Percentiles rank a stretch among this genome's conserved stretches.
Evolutionary conservation across 1,140 invertebrate genomes (phyloP).

Genomic region (Caenorhabditis inopinata): DNA sequence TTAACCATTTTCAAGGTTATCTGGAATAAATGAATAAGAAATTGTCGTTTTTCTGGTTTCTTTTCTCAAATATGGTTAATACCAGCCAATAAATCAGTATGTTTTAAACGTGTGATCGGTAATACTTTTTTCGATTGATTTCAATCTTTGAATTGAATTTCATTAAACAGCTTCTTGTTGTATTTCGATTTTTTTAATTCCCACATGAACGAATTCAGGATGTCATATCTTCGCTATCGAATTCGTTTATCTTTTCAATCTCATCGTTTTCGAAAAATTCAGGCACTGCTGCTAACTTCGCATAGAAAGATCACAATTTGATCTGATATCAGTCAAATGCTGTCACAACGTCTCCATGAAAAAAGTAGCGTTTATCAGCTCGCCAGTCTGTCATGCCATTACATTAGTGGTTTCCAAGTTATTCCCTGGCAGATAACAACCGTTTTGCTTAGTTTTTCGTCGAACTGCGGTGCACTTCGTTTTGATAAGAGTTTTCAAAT

Average conservation of each 20-base stretch:
- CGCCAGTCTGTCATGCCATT: slow-evolving; percentile 15
- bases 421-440: background rate
- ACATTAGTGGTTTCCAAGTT: background rate
- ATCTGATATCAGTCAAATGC: slow-evolving; percentile 9
- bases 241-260: background rate
- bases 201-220: too few relatives aligned
- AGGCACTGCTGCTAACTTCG: background rate
- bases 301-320: slow-evolving; percentile 22
- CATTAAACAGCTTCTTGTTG: too few relatives aligned
- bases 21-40: too few relatives aligned
- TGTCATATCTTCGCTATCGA: too few relatives aligned
- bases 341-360: background rate
- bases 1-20: too few relatives aligned
- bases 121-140: too few relatives aligned
- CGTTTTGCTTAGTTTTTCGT: background rate
- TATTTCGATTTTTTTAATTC: too few relatives aligned
- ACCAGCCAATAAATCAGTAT: too few relatives aligned
- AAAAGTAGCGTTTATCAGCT: background rate
- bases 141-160: too few relatives aligned
- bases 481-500: background rate
- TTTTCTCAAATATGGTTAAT: too few relatives aligned
- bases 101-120: too few relatives aligned
- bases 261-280: background rate
- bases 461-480: background rate
- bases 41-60: background rate